Evolutionary conservation across 1,140 invertebrate species (phyloP).

Genomic region (Nasonia giraulti): DNA sequence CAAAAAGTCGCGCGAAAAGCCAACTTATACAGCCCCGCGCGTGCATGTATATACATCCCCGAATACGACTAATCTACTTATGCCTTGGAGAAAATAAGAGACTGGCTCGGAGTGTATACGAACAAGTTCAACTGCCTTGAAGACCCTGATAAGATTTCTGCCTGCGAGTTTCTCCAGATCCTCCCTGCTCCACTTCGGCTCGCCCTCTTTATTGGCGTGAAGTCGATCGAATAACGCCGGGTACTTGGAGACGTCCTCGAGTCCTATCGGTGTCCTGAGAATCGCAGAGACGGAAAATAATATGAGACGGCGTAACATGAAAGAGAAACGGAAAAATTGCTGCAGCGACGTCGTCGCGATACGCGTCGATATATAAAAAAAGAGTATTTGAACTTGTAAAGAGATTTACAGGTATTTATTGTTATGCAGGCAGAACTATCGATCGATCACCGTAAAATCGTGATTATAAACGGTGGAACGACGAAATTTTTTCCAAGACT

Average conservation of each 20-base stretch:
- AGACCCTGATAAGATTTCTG: conserved; percentile 81
- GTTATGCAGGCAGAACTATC: too few species aligned
- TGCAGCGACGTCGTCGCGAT: background rate
- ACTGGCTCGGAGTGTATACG: conserved; percentile 54
- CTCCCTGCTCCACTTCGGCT: conserved; percentile 77
- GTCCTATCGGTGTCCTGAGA: conserved; percentile 76
- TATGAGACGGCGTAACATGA: background rate
- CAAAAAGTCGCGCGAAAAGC: background rate
- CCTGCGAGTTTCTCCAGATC: conserved; percentile 84
- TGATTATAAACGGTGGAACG: too few species aligned
- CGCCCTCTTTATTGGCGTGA: conserved; percentile 63
- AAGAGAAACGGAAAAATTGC: background rate
- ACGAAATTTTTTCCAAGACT: too few species aligned
- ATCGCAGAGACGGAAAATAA: background rate
- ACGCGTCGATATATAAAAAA: background rate
- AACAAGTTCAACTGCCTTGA: conserved; percentile 80
- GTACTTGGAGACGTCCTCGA: conserved; percentile 83
- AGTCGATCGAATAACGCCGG: conserved; percentile 79
- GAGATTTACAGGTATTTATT: too few species aligned
- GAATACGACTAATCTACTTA: conserved; percentile 15
- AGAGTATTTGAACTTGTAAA: too few species aligned
- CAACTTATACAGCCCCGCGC: background rate
- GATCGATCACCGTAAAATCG: too few species aligned
- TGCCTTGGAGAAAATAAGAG: background rate
- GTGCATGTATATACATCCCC: background rate